These are phyloP conservation scores for Neoseiulus cucumeris DNA, from an alignment of 1,140 invertebrate genomes.

Conservation along the genomic window DNA sequence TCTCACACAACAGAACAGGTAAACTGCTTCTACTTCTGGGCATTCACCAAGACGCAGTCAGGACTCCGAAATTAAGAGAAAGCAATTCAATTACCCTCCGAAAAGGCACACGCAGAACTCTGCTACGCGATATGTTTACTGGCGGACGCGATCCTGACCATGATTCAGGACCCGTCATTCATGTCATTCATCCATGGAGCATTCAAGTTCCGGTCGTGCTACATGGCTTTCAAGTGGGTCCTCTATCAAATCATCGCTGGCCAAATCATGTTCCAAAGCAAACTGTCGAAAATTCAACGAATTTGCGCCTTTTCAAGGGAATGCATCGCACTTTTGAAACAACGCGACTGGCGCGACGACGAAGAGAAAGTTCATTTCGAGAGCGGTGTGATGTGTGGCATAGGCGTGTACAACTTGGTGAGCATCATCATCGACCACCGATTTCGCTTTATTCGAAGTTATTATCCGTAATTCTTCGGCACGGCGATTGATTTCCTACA, in stretches of 20 bases:
- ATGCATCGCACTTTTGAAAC: not conserved
- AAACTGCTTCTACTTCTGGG: not conserved
- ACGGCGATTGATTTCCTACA: too few species aligned
- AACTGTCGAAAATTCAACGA: not conserved
- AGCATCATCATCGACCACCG: not conserved
- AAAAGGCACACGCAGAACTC: not conserved
- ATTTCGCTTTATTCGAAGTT: too few species aligned
- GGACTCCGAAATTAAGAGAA: too few species aligned
- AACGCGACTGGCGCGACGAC: not conserved
- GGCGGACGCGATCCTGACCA: not conserved
- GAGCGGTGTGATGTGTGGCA: not conserved
- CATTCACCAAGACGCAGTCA: too few species aligned
- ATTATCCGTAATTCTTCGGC: too few species aligned
- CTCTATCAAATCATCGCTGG: not conserved
- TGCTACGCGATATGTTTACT: not conserved
- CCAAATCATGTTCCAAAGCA: not conserved
- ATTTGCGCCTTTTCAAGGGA: not conserved
- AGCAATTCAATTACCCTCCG: not conserved
- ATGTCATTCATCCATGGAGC: not conserved
- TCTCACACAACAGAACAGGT: conserved; percentile 3
- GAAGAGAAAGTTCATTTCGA: not conserved
- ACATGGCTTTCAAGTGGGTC: not conserved
- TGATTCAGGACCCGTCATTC: not conserved
- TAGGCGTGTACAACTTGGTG: not conserved
- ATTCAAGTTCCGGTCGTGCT: not conserved